Percentiles rank a stretch among this genome's conserved stretches.
Evolutionary conservation across 2,113 vertebrate genomes (phyloP).

Genomic region (Eulacestoma nigropectus): DNA sequence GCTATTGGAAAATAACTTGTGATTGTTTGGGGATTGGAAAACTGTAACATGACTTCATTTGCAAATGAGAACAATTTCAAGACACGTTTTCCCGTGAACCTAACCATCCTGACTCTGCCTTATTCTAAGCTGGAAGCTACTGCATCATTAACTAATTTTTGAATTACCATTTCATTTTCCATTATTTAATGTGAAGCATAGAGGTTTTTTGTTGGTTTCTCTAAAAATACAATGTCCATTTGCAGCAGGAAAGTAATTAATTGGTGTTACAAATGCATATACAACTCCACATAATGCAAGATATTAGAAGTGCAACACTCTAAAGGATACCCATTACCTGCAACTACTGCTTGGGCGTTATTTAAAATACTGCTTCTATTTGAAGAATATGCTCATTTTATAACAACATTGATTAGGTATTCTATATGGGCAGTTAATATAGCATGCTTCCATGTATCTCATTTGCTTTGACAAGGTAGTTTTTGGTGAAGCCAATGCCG

Average conservation of each 20-base stretch:
- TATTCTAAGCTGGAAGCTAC: background rate
- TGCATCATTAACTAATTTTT: background rate
- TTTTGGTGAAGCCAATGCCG: background rate
- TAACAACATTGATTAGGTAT: background rate
- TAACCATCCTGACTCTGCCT: background rate
- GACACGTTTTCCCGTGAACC: fast-evolving
- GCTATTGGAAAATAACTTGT: background rate
- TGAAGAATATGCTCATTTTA: background rate
- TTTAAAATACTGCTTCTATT: background rate
- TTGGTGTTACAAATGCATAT: background rate
- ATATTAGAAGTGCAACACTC: background rate
- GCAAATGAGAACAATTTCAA: background rate
- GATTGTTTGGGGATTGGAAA: background rate
- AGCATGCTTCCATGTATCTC: background rate
- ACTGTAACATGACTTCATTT: background rate
- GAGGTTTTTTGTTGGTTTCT: background rate
- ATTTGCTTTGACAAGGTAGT: background rate
- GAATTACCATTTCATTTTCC: background rate
- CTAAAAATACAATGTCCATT: background rate
- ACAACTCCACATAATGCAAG: background rate
- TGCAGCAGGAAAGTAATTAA: background rate
- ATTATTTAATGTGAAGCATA: background rate
- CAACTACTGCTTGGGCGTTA: background rate
- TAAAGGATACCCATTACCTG: background rate
- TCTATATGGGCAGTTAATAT: background rate